Conservation (phyloP, 1,140 invertebrate species). For the Sycophaga agraensis region DNA sequence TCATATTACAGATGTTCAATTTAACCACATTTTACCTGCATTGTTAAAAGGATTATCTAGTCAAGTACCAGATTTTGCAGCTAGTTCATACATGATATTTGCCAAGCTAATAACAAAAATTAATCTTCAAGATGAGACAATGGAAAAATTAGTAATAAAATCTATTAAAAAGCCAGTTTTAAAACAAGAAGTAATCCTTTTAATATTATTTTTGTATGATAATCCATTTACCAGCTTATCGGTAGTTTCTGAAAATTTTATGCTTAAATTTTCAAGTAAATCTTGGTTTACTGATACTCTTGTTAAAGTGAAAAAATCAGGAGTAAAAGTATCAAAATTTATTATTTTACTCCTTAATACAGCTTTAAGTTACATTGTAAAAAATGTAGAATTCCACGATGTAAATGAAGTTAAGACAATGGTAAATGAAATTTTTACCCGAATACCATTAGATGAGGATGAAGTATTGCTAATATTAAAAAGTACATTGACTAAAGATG, state of each 20-base stretch:
- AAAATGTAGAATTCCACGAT: slow-evolving; percentile 23
- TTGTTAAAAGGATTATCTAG: slow-evolving; percentile 71
- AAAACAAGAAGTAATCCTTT: slow-evolving; percentile 60
- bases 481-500: slow-evolving; percentile 32
- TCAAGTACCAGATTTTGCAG: slow-evolving; percentile 67
- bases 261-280: slow-evolving; percentile 57
- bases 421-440: slow-evolving; percentile 58
- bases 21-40: slow-evolving; percentile 70
- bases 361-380: slow-evolving; percentile 35
- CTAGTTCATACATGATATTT: slow-evolving; percentile 74
- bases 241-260: slow-evolving; percentile 55
- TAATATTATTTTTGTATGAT: slow-evolving; percentile 65
- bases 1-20: slow-evolving; percentile 66
- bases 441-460: slow-evolving; percentile 55
- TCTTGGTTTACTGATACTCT: slow-evolving; percentile 59
- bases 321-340: slow-evolving; percentile 59
- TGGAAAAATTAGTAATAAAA: slow-evolving; percentile 65
- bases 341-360: slow-evolving; percentile 57
- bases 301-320: slow-evolving; percentile 54
- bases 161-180: slow-evolving; percentile 60
- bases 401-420: slow-evolving; percentile 31
- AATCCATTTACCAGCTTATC: slow-evolving; percentile 58
- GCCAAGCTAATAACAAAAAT: slow-evolving; percentile 68
- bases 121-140: slow-evolving; percentile 62
- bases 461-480: slow-evolving; percentile 51